Conservation (phyloP, 2,888 invertebrate genomes). For the Agapostemon virescens region DNA sequence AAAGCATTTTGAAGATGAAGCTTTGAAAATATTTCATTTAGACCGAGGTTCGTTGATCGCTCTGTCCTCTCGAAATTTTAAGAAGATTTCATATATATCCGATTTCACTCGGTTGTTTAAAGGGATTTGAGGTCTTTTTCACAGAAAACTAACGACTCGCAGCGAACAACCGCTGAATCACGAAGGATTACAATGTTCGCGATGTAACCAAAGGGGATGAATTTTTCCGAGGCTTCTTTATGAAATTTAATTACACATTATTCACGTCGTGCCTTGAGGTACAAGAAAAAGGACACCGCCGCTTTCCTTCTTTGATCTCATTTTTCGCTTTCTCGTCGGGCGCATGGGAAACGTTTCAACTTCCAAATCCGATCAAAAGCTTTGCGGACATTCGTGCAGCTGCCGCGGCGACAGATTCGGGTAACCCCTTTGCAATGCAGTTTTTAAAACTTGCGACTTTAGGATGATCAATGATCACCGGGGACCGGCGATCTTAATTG, state of each 20-base stretch:
- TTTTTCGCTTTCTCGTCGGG: constrained; percentile 25
- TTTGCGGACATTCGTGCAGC: constrained; percentile 38
- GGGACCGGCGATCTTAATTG: not conserved
- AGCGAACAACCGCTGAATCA: constrained; percentile 19
- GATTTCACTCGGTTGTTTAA: not conserved
- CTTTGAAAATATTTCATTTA: not conserved
- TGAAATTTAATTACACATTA: constrained; percentile 62
- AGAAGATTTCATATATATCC: not conserved
- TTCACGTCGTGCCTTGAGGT: constrained; percentile 1
- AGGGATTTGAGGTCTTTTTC: not conserved
- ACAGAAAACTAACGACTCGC: not conserved
- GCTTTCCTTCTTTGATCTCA: constrained; percentile 24
- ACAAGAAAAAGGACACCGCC: constrained; percentile 18
- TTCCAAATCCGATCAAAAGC: constrained; percentile 59
- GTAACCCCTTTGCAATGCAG: constrained; percentile 20
- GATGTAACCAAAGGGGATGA: constrained; percentile 11
- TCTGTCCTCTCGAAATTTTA: not conserved
- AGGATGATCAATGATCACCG: constrained; percentile 7
- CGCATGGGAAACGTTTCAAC: constrained; percentile 37
- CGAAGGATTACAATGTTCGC: constrained; percentile 40
- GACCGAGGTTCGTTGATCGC: not conserved
- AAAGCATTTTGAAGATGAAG: not conserved
- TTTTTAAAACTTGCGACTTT: constrained; percentile 36
- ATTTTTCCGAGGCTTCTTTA: constrained; percentile 20
- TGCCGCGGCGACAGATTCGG: constrained; percentile 26